These are phyloP conservation scores for Drosophila antonietae DNA, from an alignment of 2,888 invertebrate species.

Conservation along the genomic window DNA sequence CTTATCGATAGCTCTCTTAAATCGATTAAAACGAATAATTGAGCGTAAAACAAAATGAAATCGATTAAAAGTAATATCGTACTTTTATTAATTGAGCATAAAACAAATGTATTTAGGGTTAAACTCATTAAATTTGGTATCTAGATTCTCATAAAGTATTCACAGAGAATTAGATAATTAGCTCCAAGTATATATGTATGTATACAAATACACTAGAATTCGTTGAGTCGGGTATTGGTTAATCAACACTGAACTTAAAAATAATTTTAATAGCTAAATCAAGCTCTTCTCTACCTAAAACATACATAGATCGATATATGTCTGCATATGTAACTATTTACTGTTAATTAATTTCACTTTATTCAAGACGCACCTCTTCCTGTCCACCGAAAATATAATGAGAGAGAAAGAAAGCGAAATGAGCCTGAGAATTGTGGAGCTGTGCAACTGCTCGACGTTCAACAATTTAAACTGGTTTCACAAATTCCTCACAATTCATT, in stretches of 20 bases:
- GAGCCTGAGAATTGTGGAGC: slow-evolving; percentile 14
- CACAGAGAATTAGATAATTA: neutral
- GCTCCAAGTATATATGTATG: neutral
- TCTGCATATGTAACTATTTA: slow-evolving; percentile 29
- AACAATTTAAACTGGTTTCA: slow-evolving; percentile 48
- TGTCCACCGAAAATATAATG: slow-evolving; percentile 20
- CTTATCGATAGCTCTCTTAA: neutral
- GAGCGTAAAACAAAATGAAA: neutral
- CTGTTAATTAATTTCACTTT: slow-evolving; percentile 60
- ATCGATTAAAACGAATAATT: neutral
- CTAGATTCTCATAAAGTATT: neutral
- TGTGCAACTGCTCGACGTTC: slow-evolving; percentile 24
- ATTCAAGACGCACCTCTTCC: slow-evolving; percentile 65
- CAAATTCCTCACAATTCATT: slow-evolving; percentile 49
- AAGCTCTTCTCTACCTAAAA: neutral
- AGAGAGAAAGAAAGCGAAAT: slow-evolving; percentile 14
- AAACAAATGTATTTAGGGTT: neutral
- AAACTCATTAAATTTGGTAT: neutral
- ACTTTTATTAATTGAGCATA: neutral
- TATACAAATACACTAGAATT: neutral
- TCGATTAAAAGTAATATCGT: neutral
- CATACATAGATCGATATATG: neutral
- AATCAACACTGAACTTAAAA: neutral
- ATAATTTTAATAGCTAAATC: neutral
- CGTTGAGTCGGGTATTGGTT: neutral